Evolutionary conservation across 1,140 invertebrate genomes (phyloP), one percentile per base, ranked within the genome.

Genomic region (Anoplolepis gracilipes): DNA sequence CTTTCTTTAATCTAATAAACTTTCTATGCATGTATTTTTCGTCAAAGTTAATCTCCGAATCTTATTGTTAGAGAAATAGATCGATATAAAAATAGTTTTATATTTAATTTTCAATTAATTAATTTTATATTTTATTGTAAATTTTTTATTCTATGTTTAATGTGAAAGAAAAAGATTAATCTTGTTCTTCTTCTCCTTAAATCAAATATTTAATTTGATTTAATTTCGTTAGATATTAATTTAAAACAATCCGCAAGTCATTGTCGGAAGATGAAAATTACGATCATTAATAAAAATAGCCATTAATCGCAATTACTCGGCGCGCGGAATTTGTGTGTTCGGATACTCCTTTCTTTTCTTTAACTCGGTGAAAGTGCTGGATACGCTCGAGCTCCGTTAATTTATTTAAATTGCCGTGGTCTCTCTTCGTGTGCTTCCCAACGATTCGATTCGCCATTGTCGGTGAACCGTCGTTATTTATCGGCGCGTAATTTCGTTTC

Each of bases 331-430:
- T 93, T 92, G 92, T 42, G 10, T 42, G 39, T 93, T 91, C 90
- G 70, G 79, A 69, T 85, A 33, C n/a, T 61, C 30, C 61, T 72
- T 72, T 39, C 59, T 55, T 69, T 75, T 16, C 72, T 85, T 65
- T 25, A 61, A 70, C 57, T 36, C 19, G 39, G 76, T 86, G 86
- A 76, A 65, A 77, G 77, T 49, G 42, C 53, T 69, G 42, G 70
- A 84, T 88, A 85, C 86, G 85, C 79, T 88, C 90, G 90, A 85
- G 85, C 88, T 87, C 84, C 87, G 91, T 93, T 93, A 94, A 94
- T 93, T 94, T 93, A 93, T 94, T 94, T 92, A 93, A 94, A 94
- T 93, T 93, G 90, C 91, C 91, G 72, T 85, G 86, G 55, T 79
- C 79, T 62, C 87, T 70, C 69, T 77, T 90, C 92, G 90, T 91